Base-by-base conservation (phyloP, 1,140 invertebrate genomes). In the Drosophila sechellia region DNA sequence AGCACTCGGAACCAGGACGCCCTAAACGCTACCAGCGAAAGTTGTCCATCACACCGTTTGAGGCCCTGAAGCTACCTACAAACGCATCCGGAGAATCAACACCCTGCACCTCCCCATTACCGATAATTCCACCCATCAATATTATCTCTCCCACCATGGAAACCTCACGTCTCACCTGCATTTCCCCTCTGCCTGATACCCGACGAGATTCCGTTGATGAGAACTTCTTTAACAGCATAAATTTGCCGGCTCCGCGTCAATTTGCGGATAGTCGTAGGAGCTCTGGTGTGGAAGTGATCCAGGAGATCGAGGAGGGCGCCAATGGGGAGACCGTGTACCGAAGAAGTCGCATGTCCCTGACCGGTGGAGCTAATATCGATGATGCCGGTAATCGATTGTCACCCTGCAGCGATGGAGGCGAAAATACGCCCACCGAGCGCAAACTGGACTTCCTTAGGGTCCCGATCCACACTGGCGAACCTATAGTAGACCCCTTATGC, bases 1-100 rank as follows among this genome's bases (percentile, higher is more conserved):
- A 97, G 81, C 96, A 97, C 81, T 95, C 96, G 1, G 96, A 97
- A 79, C 56, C 93, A 93, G 50, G 95, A 94, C 72, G 95, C 94
- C 81, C 94, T 93, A 81, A 94, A 45, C 86, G 91, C 37, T 92
- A 92, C 69, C 91, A 92, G 60, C 81, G 91, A 20, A 91, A 90
- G 45, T 81, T 92, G 0, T 92, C 91, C 0, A 91, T 92, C 42
- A 90, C 91, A 3, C 81, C 86, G 4, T 89, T 90, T 27, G 80
- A 92, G 65, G 77, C 89, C 1, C 48, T 92, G 3, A 91, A 90
- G 64, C 64, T 91, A 49, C 85, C 81, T 22, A 70, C 60, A 0
- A 87, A 77, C 25, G 93, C 92, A 39, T 94, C 93, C 22, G 89
- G 92, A 6, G 94, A 95, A 25, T 92, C 92, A 2, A 95, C 94